A percentile compares a stretch with the other conserved stretches of the same genome.
phyloP scores from a whole-genome alignment of 2,797 vertebrate genomes.

The Mormyrops attenuatus region DNA sequence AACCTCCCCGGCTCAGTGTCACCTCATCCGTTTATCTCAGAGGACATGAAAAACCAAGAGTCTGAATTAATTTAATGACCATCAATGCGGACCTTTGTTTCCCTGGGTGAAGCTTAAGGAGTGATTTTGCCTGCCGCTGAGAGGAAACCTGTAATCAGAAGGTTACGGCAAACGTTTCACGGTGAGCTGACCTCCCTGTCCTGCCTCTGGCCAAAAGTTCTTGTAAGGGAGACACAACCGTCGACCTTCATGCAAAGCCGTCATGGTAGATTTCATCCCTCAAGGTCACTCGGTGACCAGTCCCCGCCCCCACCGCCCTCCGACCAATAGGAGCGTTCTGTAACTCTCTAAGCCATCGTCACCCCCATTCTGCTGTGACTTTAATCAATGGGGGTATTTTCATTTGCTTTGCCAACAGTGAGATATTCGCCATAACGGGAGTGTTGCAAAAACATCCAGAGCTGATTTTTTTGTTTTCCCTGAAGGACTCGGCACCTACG shows the following conservation, averaged over 20 bases:
- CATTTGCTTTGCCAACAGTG: neutral
- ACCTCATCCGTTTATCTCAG: neutral
- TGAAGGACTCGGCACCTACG: neutral
- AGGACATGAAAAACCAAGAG: neutral
- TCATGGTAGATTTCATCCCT: neutral
- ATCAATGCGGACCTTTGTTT: slow-evolving; percentile 4
- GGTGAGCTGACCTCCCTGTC: neutral
- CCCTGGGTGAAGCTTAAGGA: neutral
- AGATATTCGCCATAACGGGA: neutral
- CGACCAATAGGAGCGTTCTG: neutral
- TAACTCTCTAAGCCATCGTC: neutral
- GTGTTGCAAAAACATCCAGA: neutral
- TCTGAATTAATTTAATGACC: neutral
- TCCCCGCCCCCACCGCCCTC: neutral
- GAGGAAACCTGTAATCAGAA: neutral
- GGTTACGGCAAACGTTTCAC: neutral
- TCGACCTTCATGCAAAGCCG: neutral
- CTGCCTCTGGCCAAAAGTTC: neutral
- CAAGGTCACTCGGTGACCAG: neutral
- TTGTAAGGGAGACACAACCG: neutral
- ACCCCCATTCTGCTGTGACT: neutral
- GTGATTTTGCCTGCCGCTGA: neutral
- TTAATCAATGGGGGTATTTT: neutral
- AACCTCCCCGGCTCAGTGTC: neutral
- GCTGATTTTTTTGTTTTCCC: neutral